Evolutionary conservation across 2,797 vertebrate species (phyloP).

Genomic region (Valencia hispanica): DNA sequence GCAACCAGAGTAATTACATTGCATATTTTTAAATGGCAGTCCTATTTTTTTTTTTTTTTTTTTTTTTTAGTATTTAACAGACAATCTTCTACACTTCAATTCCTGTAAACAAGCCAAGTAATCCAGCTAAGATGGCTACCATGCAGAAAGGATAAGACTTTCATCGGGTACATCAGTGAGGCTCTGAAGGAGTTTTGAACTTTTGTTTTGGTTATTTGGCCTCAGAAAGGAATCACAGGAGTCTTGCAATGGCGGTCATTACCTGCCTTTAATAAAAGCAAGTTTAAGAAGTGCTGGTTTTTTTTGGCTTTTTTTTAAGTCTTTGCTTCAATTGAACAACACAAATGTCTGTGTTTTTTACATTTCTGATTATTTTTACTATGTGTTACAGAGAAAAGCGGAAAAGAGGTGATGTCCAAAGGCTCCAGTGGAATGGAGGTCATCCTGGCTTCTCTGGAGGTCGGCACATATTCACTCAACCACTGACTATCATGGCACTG

Average conservation of each 20-base stretch:
- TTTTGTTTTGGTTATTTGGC: background rate
- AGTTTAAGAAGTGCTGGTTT: background rate
- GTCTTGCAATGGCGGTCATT: background rate
- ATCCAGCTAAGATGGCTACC: background rate
- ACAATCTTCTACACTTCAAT: background rate
- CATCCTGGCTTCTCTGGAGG: conserved; percentile 92
- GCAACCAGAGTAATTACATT: background rate
- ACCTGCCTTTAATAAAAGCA: background rate
- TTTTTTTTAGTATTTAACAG: conserved; percentile 6
- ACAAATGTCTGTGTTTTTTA: background rate
- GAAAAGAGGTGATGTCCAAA: conserved; percentile 95
- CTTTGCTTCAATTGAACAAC: background rate
- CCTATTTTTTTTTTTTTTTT: too few species aligned
- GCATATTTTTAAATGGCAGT: conserved; percentile 10
- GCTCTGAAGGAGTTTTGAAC: background rate
- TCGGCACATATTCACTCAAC: conserved; percentile 61
- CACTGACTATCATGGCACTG: background rate
- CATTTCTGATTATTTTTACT: conserved; percentile 10
- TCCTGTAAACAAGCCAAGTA: background rate
- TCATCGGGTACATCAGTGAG: too few species aligned
- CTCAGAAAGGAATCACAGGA: background rate
- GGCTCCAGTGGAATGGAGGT: conserved; percentile 94
- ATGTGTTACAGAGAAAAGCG: conserved; percentile 91
- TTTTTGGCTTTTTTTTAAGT: background rate
- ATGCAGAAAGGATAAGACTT: background rate